phyloP scores from a whole-genome alignment of 2,888 invertebrate species.

The Pycnomerus fuliginosus region DNA sequence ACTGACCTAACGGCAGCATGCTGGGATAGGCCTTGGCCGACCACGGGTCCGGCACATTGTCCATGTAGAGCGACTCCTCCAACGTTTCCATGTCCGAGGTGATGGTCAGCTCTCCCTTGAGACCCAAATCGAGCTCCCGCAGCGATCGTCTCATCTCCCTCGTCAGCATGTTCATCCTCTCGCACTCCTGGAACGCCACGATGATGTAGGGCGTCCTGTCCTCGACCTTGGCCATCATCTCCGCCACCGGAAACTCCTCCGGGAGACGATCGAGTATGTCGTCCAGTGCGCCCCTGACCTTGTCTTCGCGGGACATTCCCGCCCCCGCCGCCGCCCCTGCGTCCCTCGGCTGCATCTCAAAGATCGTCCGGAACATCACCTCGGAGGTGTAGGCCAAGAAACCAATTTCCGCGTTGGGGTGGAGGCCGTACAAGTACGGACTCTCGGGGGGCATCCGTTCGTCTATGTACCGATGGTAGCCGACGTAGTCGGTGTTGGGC shows the following conservation, averaged over 20 bases:
- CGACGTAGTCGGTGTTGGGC: conserved; percentile 81
- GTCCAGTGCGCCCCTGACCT: conserved; percentile 72
- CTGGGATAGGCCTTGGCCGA: conserved; percentile 86
- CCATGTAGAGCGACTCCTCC: conserved; percentile 84
- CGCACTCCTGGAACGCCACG: conserved; percentile 91
- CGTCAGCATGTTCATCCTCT: conserved; percentile 89
- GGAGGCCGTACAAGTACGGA: conserved; percentile 87
- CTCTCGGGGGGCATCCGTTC: conserved; percentile 84
- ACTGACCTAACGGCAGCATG: conserved; percentile 74
- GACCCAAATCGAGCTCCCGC: conserved; percentile 66
- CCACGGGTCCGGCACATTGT: conserved; percentile 86
- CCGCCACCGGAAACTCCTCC: conserved; percentile 81
- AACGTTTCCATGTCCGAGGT: conserved; percentile 89
- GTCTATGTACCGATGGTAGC: conserved; percentile 87
- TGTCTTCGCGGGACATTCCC: conserved; percentile 78
- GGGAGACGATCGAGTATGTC: conserved; percentile 88
- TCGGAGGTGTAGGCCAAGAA: conserved; percentile 87
- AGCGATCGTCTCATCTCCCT: conserved; percentile 79
- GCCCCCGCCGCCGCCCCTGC: conserved; percentile 69
- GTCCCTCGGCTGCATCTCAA: conserved; percentile 89
- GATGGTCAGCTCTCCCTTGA: conserved; percentile 78
- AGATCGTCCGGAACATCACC: conserved; percentile 76
- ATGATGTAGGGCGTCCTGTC: conserved; percentile 90
- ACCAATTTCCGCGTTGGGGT: conserved; percentile 94
- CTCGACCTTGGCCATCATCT: conserved; percentile 83